phyloP scores from a whole-genome alignment of 2,797 vertebrate species.

The Chiroxiphia lanceolata region DNA sequence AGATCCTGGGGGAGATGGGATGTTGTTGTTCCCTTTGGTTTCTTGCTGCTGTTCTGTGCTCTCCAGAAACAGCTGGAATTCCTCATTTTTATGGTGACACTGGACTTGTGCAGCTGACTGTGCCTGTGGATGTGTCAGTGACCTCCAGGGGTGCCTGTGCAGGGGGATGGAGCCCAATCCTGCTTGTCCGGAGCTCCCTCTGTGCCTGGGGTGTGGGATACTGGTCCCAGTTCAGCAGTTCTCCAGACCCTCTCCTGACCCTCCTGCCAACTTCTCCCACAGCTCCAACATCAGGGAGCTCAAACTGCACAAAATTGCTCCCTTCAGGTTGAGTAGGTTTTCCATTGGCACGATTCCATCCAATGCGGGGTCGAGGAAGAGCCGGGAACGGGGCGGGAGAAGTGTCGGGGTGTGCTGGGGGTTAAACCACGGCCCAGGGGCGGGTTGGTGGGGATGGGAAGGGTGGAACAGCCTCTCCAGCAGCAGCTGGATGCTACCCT shows the following conservation, averaged over 20 bases:
- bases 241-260: background rate
- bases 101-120: background rate
- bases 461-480: background rate
- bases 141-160: background rate
- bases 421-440: background rate
- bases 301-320: background rate
- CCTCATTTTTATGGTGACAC: rapidly evolving
- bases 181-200: background rate
- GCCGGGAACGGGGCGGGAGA: rapidly evolving
- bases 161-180: background rate
- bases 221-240: background rate
- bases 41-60: background rate
- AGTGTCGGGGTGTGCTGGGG: background rate
- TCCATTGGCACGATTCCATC: rapidly evolving
- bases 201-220: rapidly evolving
- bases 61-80: background rate
- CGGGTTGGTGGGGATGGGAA: background rate
- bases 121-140: background rate
- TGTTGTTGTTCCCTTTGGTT: background rate
- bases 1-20: no score
- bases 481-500: background rate
- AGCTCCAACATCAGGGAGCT: background rate
- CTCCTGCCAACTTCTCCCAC: background rate
- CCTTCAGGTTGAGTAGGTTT: rapidly evolving
- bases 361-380: rapidly evolving